Base-by-base conservation (phyloP, 53 echinoderm and acorn worm genomes). In the Glandiceps talaboti region DNA sequence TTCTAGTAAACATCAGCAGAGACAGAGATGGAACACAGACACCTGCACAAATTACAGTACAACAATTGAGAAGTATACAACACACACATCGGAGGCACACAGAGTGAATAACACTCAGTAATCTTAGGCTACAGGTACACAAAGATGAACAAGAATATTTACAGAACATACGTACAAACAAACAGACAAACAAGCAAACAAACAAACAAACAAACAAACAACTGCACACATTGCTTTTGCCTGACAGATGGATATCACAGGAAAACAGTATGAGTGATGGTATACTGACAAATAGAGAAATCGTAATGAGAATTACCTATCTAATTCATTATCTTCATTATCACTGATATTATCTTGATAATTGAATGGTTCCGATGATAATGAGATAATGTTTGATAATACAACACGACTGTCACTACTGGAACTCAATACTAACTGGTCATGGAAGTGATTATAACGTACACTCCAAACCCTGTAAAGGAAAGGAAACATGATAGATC, bases 321-420 rank as follows among this genome's bases (percentile, higher is more conserved):
- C 82, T 45, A 12, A 20, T 45, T 45, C 64, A 29, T 27, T 31
- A 25, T 73, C 33, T 28, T 77, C 86, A 27, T 73, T 81, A 28
- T 86, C 78, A 30, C 89, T 89, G 79, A 89, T 87, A 28, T 87
- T 82, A 14, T 93, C 97, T 1, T 97, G 80, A 80, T 93, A 90
- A 28, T 90, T 92, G 73, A 87, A 97, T 0, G 97, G 97, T 82
- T 97, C 97, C 0, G 97, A 93, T 31, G 93, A 93, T 82, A 97
- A 91, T 73, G 97, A 97, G 14, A 90, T 72, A 0, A 90, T 85
- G 33, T 93, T 97, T 78, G 91, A 92, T 1, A 97, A 80, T 30
- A 91, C 90, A 30, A 97, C 97, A 1, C 97, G 77, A 75, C 97
- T 97, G 75, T 97, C 97, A 76, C 97, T 97, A 83, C 97, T 97